Percentiles rank a stretch among this genome's conserved stretches.
Evolutionary conservation across 2,797 vertebrate species (phyloP).

Genomic region (Centroberyx gerrardi): DNA sequence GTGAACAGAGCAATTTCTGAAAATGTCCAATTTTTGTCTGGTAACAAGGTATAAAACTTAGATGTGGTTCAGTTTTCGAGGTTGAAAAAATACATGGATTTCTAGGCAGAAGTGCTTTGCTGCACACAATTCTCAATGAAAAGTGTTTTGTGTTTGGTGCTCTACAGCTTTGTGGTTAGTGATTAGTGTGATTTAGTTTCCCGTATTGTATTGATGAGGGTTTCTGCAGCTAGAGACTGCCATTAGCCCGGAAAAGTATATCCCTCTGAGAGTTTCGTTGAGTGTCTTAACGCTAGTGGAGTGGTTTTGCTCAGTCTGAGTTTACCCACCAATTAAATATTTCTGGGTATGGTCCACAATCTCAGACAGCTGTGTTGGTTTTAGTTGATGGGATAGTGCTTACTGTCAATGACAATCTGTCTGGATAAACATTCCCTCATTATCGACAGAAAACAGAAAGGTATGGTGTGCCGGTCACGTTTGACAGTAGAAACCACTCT

Average conservation of each 20-base stretch:
- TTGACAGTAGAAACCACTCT: conserved; percentile 11
- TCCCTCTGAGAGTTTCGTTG: neutral
- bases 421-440: conserved; percentile 65
- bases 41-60: conserved; percentile 1
- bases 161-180: neutral
- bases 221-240: neutral
- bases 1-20: conserved; percentile 23
- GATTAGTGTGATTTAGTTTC: neutral
- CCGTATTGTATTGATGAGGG: neutral
- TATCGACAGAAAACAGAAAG: conserved; percentile 45
- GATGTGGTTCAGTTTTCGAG: conserved; percentile 9
- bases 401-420: conserved; percentile 61
- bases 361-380: conserved; percentile 72
- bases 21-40: conserved; percentile 20
- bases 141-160: neutral
- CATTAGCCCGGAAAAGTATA: conserved; percentile 7
- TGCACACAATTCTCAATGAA: neutral
- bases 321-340: conserved; percentile 58
- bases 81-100: neutral
- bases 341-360: conserved; percentile 37
- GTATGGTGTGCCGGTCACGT: conserved; percentile 1
- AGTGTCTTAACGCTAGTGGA: neutral
- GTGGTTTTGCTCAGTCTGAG: conserved; percentile 20
- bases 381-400: conserved; percentile 59
- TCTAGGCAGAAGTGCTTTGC: neutral